Evolutionary conservation across 2,888 invertebrate species (phyloP).

Genomic region (Melangyna quadrimaculata): DNA sequence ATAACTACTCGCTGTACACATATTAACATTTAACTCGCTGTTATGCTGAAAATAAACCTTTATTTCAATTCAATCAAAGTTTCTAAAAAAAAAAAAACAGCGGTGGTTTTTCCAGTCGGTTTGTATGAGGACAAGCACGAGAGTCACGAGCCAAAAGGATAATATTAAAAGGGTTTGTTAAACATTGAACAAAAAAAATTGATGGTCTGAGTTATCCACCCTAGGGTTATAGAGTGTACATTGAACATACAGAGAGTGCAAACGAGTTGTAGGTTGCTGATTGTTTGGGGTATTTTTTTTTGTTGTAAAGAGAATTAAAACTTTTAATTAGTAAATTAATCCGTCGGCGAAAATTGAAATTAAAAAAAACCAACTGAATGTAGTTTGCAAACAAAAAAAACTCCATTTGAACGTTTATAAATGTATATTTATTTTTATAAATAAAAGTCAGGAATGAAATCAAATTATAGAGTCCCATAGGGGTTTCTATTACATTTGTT

Average conservation of each 20-base stretch:
- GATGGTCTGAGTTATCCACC: not conserved
- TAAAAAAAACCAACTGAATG: not conserved
- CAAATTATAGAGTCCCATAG: slow-evolving; percentile 33
- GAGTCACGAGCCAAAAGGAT: not conserved
- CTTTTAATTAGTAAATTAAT: slow-evolving; percentile 65
- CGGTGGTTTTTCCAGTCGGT: slow-evolving; percentile 8
- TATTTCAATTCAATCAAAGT: slow-evolving; percentile 35
- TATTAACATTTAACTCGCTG: slow-evolving; percentile 21
- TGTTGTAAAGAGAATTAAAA: slow-evolving; percentile 42
- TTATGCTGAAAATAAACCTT: slow-evolving; percentile 15
- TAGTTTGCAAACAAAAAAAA: not conserved
- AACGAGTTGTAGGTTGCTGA: not conserved
- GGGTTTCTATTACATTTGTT: slow-evolving; percentile 31
- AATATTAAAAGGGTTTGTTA: too few species aligned
- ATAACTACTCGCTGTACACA: not conserved
- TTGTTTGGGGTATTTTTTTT: not conserved
- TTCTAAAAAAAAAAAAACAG: slow-evolving; percentile 11
- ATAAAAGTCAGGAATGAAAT: slow-evolving; percentile 44
- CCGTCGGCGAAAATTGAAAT: slow-evolving; percentile 15
- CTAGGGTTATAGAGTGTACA: not conserved
- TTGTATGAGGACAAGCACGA: not conserved
- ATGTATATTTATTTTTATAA: too few species aligned
- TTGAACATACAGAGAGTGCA: not conserved
- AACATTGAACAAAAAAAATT: not conserved
- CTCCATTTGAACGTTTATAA: not conserved